These are phyloP conservation scores for Apostichopus leukothele DNA, from an alignment of 53 echinoderm and acorn worm species.

Conservation along the genomic window DNA sequence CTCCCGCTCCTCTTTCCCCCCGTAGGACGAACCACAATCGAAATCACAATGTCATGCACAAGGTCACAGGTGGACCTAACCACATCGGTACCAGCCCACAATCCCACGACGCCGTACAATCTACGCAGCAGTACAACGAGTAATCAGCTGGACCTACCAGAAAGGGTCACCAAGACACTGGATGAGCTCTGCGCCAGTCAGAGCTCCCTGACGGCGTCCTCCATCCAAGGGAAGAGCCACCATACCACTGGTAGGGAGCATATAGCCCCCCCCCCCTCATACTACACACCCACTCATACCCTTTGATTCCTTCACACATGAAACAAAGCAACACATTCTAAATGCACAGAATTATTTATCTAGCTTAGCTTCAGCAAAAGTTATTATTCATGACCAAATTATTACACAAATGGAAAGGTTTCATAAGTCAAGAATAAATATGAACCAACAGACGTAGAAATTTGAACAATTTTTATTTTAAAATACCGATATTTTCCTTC, in stretches of 20 bases:
- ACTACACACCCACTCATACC: too few species aligned
- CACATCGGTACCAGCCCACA: background rate
- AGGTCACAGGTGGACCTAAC: background rate
- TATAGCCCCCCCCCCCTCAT: background rate
- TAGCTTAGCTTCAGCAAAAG: too few species aligned
- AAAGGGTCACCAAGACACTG: conserved; percentile 76
- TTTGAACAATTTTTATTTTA: too few species aligned
- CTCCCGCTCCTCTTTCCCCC: background rate
- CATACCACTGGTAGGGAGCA: conserved; percentile 54
- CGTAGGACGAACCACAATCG: conserved; percentile 60
- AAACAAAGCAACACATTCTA: too few species aligned
- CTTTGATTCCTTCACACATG: too few species aligned
- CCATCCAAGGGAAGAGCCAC: conserved; percentile 28
- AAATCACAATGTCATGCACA: conserved; percentile 57
- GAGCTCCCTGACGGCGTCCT: conserved; percentile 33
- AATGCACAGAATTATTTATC: too few species aligned
- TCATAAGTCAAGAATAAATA: too few species aligned
- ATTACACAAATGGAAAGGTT: too few species aligned
- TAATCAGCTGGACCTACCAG: conserved; percentile 62
- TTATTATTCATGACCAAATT: too few species aligned
- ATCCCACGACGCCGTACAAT: conserved; percentile 1
- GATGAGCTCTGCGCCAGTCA: conserved; percentile 73
- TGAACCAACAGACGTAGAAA: too few species aligned
- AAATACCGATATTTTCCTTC: too few species aligned
- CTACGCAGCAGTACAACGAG: conserved; percentile 40